Base-by-base conservation (phyloP, 1,140 invertebrate species). In the Bombus picipes region DNA sequence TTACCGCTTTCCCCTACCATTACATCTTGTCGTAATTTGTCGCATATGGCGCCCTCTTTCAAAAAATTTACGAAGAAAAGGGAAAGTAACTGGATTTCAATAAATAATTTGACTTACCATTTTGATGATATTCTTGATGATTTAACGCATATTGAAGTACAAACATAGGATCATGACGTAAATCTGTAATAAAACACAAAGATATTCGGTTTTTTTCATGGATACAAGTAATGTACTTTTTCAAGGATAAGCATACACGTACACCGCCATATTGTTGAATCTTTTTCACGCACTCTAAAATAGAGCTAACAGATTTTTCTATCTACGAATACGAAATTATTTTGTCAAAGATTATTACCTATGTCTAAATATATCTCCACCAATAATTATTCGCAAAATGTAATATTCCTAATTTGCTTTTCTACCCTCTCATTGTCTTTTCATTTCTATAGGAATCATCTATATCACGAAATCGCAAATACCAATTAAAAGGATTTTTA, bases 131-230 rank as follows among this genome's bases (percentile, higher is more conserved):
- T 76, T 79, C 72, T 78, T 34, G 83, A 76, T 5, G 85, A 78
- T 82, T 88, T 78, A 90, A 41, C 75, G 81, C 76, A 91, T 90
- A 86, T 77, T 73, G 57, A 75, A 41, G 41, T 68, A 85, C 57
- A 84, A 85, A 77, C 73, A 68, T 73, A 83, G 53, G 72, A 83
- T 82, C 90, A 89, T 93, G 85, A 77, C 77, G 87, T 59, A 74
- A 75, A 90, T 92, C 91, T 93, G 91, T 77, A 92, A 93, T 85
- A 71, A 92, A 89, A 92, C 87, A 92, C 88, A 89, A 84, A 92
- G 83, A 93, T 68, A 86, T 78, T 81, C 65, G 43, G 41, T 81
- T 81, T 65, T 75, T 85, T 81, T 75, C 68, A 65, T 70, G 32
- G 37, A 34, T 25, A 57, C 34, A 74, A 66, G 8, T 34, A 70